Evolutionary conservation across 1,140 invertebrate species (phyloP).

Genomic region (Agrypnia vestita): DNA sequence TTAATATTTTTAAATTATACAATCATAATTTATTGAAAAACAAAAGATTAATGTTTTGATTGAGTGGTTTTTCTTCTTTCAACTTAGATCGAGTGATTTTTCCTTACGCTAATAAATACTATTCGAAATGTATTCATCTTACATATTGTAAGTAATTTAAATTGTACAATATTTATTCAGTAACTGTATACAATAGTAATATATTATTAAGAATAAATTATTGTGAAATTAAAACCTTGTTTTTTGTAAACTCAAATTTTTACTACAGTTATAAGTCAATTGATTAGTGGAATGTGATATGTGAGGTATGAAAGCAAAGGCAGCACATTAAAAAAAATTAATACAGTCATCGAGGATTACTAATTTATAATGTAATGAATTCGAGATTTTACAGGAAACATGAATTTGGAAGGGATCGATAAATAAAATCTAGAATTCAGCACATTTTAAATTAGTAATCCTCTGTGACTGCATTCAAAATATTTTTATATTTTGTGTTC

Average conservation of each 20-base stretch:
- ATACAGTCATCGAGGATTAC: too few species aligned
- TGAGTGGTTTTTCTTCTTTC: slow-evolving; percentile 20
- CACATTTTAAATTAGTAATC: too few species aligned
- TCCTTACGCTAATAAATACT: not conserved
- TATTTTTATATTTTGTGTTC: too few species aligned
- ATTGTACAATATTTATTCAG: slow-evolving; percentile 54
- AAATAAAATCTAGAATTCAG: too few species aligned
- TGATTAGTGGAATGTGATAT: too few species aligned
- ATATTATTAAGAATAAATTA: slow-evolving; percentile 56
- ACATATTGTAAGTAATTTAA: slow-evolving; percentile 45
- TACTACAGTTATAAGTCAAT: not conserved
- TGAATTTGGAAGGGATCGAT: too few species aligned
- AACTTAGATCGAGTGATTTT: slow-evolving; percentile 10
- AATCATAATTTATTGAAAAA: not conserved
- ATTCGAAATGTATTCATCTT: slow-evolving; percentile 35
- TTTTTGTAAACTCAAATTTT: not conserved
- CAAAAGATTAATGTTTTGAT: not conserved
- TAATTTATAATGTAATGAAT: too few species aligned
- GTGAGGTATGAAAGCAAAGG: too few species aligned
- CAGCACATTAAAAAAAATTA: too few species aligned
- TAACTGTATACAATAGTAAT: slow-evolving; percentile 51
- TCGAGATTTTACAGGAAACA: too few species aligned
- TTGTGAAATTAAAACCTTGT: slow-evolving; percentile 46
- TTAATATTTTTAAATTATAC: slow-evolving; percentile 12
- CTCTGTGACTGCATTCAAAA: too few species aligned